Evolutionary conservation across 2,888 invertebrate genomes (phyloP).

Genomic region (Peribatodes rhomboidaria): DNA sequence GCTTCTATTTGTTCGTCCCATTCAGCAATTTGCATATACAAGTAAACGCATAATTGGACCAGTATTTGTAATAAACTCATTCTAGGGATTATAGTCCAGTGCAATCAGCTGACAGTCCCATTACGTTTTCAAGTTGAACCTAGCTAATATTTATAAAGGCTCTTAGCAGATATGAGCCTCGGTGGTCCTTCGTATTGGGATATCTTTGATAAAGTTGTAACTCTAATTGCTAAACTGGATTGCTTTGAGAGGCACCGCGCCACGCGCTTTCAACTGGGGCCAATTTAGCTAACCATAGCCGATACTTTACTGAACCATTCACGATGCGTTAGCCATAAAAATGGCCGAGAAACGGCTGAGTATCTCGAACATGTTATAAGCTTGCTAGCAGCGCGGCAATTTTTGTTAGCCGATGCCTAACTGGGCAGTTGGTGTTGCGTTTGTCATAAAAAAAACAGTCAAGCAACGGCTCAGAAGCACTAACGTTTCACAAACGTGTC

Average conservation of each 20-base stretch:
- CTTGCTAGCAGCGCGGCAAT: too few species aligned
- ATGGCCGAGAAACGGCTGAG: too few species aligned
- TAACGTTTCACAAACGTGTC: too few species aligned
- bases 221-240: conserved; percentile 83
- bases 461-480: too few species aligned
- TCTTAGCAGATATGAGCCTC: conserved; percentile 66
- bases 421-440: too few species aligned
- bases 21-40: conserved; percentile 39
- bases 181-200: conserved; percentile 78
- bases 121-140: conserved; percentile 65
- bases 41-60: conserved; percentile 57
- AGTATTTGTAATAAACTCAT: conserved; percentile 78
- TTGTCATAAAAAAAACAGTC: too few species aligned
- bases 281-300: too few species aligned
- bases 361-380: too few species aligned
- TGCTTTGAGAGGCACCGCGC: conserved; percentile 76
- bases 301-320: too few species aligned
- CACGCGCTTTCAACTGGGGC: conserved; percentile 67
- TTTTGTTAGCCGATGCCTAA: too few species aligned
- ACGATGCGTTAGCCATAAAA: too few species aligned
- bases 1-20: conserved; percentile 34
- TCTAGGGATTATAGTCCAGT: conserved; percentile 74
- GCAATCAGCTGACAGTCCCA: conserved; percentile 78
- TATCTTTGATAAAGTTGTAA: conserved; percentile 82
- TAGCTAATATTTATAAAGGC: conserved; percentile 62